Base-by-base conservation (phyloP, 2,888 invertebrate species). In the Limnephilus lunatus region DNA sequence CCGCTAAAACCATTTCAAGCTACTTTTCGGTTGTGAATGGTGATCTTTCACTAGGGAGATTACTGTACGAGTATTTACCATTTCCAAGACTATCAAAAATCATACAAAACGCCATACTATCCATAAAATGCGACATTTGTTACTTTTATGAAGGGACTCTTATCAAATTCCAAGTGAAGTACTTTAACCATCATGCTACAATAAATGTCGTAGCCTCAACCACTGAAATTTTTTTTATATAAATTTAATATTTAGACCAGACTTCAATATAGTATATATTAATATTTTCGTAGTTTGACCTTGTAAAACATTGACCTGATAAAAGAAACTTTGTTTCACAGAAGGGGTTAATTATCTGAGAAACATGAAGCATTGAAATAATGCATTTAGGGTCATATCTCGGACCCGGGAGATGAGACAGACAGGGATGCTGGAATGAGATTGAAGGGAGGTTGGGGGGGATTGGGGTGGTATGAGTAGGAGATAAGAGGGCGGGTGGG, bases 401-500 rank as follows among this genome's bases (percentile, higher is more conserved):
- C 68, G n/a, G n/a, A 68, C 25, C 25, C 9, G 25, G 5, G 68
- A 68, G 68, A 68, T n/a, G n/a, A 68, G 68, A 9, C 68, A 68
- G 68, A 9, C 68, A 25, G n/a, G 25, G 68, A 68, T 68, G 68
- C 68, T 68, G 9, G 68, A n/a, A 68, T 68, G 68, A 68, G 68
- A 68, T 68, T 68, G n/a, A 68, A 68, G 25, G 25, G 68, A 9
- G 68, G 68, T 19, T 31, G 31, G 82, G 32, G 32, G 31, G 82
- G 12, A 19, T 68, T 82, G 81, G 19, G 44, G 19, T 44, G 7
- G 35, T 39, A n/a, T 12, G 44, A 35, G 85, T 85, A 39, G 85
- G 86, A 86, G 14, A 32, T 81, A 86, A 90, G 44, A 82, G 68
- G 53, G 81, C 53, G 39, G 68, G 53, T 48, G 86, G 68, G 86